Conservation (phyloP, 2,888 invertebrate species). For the Pachydiplax longipennis region DNA sequence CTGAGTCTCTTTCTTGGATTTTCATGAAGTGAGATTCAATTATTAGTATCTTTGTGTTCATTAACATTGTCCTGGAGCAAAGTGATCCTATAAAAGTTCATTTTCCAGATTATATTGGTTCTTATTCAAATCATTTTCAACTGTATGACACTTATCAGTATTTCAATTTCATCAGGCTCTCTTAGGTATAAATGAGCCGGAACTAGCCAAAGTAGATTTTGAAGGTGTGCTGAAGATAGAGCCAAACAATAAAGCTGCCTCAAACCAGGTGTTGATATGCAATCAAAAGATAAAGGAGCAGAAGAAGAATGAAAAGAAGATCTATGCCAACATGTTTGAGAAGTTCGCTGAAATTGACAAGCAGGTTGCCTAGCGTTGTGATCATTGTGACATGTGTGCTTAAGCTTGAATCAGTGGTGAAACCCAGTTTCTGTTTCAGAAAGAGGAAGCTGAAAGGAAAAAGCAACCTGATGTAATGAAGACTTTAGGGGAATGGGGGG, state of each 20-base stretch:
- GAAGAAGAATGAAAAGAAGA: conserved; percentile 80
- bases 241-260: conserved; percentile 88
- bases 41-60: too few relatives aligned
- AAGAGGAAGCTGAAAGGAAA: conserved; percentile 74
- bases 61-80: too few relatives aligned
- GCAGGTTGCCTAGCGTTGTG: conserved; percentile 63
- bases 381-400: background rate
- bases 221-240: conserved; percentile 77
- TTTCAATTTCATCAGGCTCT: conserved; percentile 64
- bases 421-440: conserved; percentile 61
- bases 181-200: conserved; percentile 77
- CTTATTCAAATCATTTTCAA: background rate
- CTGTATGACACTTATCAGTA: background rate
- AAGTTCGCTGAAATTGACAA: conserved; percentile 84
- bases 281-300: conserved; percentile 77
- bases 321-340: conserved; percentile 95
- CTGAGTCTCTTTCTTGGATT: too few relatives aligned
- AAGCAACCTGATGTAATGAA: conserved; percentile 76
- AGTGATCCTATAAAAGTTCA: too few relatives aligned
- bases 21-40: too few relatives aligned
- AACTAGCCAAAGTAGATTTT: conserved; percentile 80
- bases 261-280: conserved; percentile 76
- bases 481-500: conserved; percentile 77
- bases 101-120: too few relatives aligned
- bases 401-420: conserved; percentile 44